Evolutionary conservation across 92 coral and sea anemone genomes (phyloP).

Genomic region (Heteractis magnifica): DNA sequence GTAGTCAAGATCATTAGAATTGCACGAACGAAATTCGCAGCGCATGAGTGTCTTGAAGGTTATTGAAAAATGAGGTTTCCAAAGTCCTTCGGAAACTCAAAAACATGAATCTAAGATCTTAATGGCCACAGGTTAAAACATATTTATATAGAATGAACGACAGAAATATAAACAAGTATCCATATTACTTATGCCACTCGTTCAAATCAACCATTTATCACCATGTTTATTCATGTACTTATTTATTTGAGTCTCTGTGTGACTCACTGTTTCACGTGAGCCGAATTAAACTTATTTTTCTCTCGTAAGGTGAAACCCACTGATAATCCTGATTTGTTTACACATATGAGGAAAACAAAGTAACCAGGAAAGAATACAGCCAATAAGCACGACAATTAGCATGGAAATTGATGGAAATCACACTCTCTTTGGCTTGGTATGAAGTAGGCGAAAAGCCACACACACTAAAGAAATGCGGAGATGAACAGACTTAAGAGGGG

Average conservation of each 20-base stretch:
- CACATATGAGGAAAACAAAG: conserved; percentile 5
- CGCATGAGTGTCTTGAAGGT: too few species aligned
- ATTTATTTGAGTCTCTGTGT: background rate
- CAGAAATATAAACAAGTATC: background rate
- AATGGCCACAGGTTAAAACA: too few species aligned
- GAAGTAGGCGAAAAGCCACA: background rate
- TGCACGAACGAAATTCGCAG: too few species aligned
- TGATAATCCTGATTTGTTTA: conserved; percentile 4
- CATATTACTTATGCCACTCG: background rate
- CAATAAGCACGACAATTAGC: background rate
- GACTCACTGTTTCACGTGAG: background rate
- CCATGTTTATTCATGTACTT: background rate
- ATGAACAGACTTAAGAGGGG: background rate
- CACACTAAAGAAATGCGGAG: background rate
- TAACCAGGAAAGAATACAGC: background rate
- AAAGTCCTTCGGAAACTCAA: too few species aligned
- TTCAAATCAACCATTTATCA: background rate
- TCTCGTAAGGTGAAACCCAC: background rate
- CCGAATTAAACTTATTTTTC: background rate
- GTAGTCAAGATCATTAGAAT: too few species aligned
- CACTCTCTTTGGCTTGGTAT: background rate
- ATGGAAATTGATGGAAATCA: background rate
- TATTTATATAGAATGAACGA: too few species aligned
- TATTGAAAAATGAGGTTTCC: too few species aligned
- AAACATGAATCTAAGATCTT: too few species aligned